Conservation (phyloP, 2,113 vertebrate species). For the Cephalopholis sonnerati region DNA sequence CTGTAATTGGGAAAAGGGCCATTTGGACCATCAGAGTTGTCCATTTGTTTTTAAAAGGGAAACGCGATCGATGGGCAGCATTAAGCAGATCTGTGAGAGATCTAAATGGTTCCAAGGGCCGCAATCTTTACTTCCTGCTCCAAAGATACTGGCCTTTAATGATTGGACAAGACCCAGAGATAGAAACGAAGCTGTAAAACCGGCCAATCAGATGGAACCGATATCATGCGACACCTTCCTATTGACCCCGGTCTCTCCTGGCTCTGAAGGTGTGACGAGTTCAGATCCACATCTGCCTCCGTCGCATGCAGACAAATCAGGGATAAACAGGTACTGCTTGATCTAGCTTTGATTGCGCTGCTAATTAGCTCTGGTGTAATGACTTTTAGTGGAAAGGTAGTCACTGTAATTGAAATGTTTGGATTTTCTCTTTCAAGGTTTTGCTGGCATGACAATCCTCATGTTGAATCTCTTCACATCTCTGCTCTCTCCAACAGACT, state of each 20-base stretch:
- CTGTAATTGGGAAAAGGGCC: constrained; percentile 85
- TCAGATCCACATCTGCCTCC: constrained; percentile 48
- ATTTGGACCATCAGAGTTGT: constrained; percentile 82
- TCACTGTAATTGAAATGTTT: constrained; percentile 44
- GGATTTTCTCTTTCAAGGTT: background rate
- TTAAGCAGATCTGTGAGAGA: constrained; percentile 86
- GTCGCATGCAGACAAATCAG: constrained; percentile 41
- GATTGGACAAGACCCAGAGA: constrained; percentile 77
- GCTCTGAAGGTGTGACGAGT: constrained; percentile 34
- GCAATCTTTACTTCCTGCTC: constrained; percentile 83
- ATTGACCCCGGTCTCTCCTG: constrained; percentile 56
- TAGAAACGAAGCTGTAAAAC: constrained; percentile 69
- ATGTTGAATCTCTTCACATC: constrained; percentile 42
- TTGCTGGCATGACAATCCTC: constrained; percentile 19
- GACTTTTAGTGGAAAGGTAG: constrained; percentile 50
- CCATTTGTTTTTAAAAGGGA: constrained; percentile 85
- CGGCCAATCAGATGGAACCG: constrained; percentile 67
- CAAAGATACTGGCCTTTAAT: constrained; percentile 81
- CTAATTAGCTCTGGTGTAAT: constrained; percentile 64
- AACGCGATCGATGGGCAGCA: constrained; percentile 80
- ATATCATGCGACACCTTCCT: constrained; percentile 57
- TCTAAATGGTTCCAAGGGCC: constrained; percentile 81
- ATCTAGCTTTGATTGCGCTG: constrained; percentile 34
- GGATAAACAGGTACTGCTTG: constrained; percentile 29
- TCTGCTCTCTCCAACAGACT: constrained; percentile 37